These are phyloP conservation scores for Altica lythri DNA, from an alignment of 2,888 invertebrate species.

Conservation along the genomic window DNA sequence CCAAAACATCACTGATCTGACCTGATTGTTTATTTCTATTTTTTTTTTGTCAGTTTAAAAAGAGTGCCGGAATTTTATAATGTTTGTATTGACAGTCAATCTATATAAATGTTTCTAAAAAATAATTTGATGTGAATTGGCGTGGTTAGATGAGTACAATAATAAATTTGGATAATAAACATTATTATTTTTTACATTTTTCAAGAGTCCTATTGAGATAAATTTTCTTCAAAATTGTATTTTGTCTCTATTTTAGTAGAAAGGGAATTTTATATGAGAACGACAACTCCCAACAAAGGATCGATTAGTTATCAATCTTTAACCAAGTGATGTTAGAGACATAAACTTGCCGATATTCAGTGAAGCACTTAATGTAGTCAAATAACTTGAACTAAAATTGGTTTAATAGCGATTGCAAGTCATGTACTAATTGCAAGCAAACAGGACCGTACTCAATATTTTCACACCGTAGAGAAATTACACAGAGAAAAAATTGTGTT, in stretches of 20 bases:
- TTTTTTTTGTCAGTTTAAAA: slow-evolving; percentile 10
- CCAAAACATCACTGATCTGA: slow-evolving; percentile 43
- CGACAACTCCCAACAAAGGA: not conserved
- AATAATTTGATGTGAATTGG: too few relatives aligned
- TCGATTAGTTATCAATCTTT: slow-evolving; percentile 11
- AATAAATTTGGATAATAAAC: too few relatives aligned
- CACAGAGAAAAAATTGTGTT: too few relatives aligned
- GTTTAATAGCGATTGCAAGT: slow-evolving; percentile 54
- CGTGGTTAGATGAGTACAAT: too few relatives aligned
- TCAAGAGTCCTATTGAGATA: too few relatives aligned
- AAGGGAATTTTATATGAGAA: too few relatives aligned
- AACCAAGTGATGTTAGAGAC: slow-evolving; percentile 16
- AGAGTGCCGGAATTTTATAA: slow-evolving; percentile 1
- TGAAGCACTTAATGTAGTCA: slow-evolving; percentile 50
- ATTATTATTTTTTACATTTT: too few relatives aligned
- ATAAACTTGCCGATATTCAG: slow-evolving; percentile 36
- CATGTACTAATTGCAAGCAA: slow-evolving; percentile 52
- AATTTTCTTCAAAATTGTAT: too few relatives aligned
- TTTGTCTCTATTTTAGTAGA: too few relatives aligned
- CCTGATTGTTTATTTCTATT: slow-evolving; percentile 38
- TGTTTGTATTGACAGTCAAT: not conserved
- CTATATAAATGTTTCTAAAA: not conserved
- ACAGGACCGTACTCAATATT: too few relatives aligned
- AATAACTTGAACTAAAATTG: slow-evolving; percentile 50
- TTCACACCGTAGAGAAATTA: too few relatives aligned